Evolutionary conservation across 2,113 vertebrate species (phyloP).

Genomic region (Alectura lathami): DNA sequence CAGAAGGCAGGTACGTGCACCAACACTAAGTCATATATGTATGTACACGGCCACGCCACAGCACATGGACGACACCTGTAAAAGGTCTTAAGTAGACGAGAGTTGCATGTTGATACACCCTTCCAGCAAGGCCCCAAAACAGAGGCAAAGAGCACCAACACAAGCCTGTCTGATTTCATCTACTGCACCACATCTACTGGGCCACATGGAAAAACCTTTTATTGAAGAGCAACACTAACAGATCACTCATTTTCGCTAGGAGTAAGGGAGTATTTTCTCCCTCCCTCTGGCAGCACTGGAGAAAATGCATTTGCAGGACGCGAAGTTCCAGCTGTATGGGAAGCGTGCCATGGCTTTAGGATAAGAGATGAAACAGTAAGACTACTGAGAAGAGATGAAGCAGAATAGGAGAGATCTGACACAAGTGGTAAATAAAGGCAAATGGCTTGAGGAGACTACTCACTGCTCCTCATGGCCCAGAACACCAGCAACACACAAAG

Average conservation of each 20-base stretch:
- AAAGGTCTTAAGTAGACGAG: neutral
- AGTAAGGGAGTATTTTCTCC: neutral
- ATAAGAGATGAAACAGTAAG: neutral
- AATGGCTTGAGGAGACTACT: neutral
- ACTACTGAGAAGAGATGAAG: neutral
- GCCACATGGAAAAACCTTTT: neutral
- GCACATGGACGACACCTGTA: neutral
- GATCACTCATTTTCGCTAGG: neutral
- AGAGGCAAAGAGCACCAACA: accelerated
- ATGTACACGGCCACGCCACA: accelerated
- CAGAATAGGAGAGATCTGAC: neutral
- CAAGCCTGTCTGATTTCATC: neutral
- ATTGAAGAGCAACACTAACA: neutral
- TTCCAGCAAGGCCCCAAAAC: neutral
- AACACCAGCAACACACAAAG: neutral
- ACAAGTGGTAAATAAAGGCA: neutral
- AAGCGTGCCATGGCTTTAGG: neutral
- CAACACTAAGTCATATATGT: neutral
- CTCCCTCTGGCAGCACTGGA: neutral
- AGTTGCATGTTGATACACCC: accelerated
- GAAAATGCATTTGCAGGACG: neutral
- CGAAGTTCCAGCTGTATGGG: neutral
- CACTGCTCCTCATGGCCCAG: neutral
- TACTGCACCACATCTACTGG: neutral
- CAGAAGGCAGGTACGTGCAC: neutral